Evolutionary conservation across 2,113 vertebrate species (phyloP), one percentile per base, ranked within the genome.

Genomic region (Nycticryphes semicollaris): DNA sequence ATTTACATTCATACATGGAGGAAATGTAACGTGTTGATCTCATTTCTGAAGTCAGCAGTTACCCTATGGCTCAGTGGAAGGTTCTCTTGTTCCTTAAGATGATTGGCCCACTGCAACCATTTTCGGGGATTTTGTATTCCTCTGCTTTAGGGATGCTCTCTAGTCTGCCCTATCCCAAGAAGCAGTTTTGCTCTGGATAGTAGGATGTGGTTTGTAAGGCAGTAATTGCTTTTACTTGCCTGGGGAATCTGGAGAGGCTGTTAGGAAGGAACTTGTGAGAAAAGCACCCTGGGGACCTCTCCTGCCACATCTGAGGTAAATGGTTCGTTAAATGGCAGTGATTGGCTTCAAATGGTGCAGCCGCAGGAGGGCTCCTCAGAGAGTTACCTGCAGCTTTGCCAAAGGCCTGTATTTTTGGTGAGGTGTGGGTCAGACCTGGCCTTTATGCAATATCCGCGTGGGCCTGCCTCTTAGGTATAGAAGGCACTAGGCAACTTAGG

Each of bases 151-250:
- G 62, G 35, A 50, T 27, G 21, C 59, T 74, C 57, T 53, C 3
- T 18, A 80, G 60, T 45, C 78, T 95, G 53, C 27, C 48, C 91
- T 37, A 63, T 35, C 59, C 62, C 0, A 1, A 93, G 77, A 67
- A 75, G 39, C 2, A 64, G 79, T 93, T 67, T 91, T 79, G 57
- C 39, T 85, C 17, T 66, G 72, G 74, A 43, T 31, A 75, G 51
- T 63, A 28, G 33, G 54, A 51, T 89, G 74, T 15, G 89, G 21
- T 87, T 80, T 84, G 14, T 82, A 69, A 95, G 67, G 64, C 25
- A 70, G n/a, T 43, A 39, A 80, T 91, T 87, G 47, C 14, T 92
- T 97, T 92, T 90, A 56, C 78, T 84, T 90, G 67, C 56, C 60
- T 82, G 54, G 79, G 64, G 69, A 91, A 94, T 89, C 50, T 59